phyloP scores from a whole-genome alignment of 2,888 invertebrate genomes.

The Glaucopsyche alexis region DNA sequence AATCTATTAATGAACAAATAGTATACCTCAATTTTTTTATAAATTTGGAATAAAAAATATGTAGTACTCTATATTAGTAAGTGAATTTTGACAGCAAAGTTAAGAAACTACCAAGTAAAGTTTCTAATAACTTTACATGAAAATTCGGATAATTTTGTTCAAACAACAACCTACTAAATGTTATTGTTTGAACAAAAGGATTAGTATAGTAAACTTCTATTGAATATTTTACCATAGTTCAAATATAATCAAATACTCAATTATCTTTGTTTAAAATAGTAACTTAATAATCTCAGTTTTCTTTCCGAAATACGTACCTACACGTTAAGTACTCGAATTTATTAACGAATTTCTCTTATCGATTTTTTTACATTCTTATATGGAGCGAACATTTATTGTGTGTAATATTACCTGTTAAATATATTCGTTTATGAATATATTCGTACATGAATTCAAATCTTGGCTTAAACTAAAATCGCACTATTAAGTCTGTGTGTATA shows the following conservation, averaged over 20 bases:
- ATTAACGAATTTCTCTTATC: background rate
- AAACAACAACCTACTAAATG: no score
- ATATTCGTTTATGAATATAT: background rate
- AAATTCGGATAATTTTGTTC: no score
- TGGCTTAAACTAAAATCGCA: background rate
- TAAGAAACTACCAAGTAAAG: no score
- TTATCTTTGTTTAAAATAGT: background rate
- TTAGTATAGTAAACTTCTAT: background rate
- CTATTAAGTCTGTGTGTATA: background rate
- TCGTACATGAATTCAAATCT: background rate
- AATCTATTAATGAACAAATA: background rate
- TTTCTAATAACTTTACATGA: no score
- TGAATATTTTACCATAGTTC: background rate
- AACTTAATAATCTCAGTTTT: background rate
- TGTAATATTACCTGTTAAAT: background rate
- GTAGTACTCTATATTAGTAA: background rate
- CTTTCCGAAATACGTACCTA: background rate
- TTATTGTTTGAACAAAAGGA: background rate
- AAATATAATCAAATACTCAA: background rate
- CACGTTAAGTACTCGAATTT: background rate
- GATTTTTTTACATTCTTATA: background rate
- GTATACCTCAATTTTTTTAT: background rate
- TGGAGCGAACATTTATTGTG: background rate
- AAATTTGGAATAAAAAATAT: background rate
- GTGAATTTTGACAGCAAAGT: no score